phyloP scores from a whole-genome alignment of 1,140 invertebrate species.

The Drosophila baimaii region DNA sequence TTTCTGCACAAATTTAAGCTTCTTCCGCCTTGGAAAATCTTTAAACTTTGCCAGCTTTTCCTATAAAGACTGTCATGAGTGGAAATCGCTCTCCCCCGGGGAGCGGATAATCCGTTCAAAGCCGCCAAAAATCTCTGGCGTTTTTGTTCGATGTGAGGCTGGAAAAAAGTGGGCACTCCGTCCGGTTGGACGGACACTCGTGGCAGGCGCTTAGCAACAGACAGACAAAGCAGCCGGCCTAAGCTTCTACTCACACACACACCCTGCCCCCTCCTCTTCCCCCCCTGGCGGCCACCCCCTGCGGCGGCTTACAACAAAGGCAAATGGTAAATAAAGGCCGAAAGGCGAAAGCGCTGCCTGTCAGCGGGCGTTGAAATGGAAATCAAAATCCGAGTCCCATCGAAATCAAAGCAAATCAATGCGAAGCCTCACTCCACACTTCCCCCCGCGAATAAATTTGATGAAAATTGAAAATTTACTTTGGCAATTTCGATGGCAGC shows the following conservation, averaged over 20 bases:
- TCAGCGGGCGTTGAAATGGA: constrained; percentile 63
- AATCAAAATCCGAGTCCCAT: constrained; percentile 69
- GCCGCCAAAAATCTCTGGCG: constrained; percentile 73
- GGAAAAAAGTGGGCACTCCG: constrained; percentile 3
- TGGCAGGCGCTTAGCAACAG: constrained; percentile 56
- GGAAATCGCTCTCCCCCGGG: constrained; percentile 39
- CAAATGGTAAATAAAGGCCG: constrained; percentile 68
- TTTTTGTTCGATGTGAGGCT: constrained; percentile 45
- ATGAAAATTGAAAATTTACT: constrained; percentile 81
- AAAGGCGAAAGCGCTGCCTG: constrained; percentile 28
- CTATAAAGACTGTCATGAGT: constrained; percentile 16
- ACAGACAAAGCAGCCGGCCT: constrained; percentile 65
- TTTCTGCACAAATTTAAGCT: not conserved
- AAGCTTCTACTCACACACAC: constrained; percentile 36
- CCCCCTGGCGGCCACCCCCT: not conserved
- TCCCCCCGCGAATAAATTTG: constrained; percentile 36
- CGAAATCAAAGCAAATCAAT: constrained; percentile 78
- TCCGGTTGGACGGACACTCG: constrained; percentile 37
- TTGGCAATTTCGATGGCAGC: constrained; percentile 67
- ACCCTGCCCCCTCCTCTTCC: too few species aligned
- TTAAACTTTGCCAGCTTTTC: constrained; percentile 14
- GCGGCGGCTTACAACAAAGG: constrained; percentile 60
- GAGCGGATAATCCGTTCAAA: constrained; percentile 75
- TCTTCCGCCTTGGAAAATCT: constrained; percentile 14
- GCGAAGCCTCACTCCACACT: constrained; percentile 5